phyloP scores from a whole-genome alignment of 1,140 invertebrate genomes.

The Adoxophyes honmai region DNA sequence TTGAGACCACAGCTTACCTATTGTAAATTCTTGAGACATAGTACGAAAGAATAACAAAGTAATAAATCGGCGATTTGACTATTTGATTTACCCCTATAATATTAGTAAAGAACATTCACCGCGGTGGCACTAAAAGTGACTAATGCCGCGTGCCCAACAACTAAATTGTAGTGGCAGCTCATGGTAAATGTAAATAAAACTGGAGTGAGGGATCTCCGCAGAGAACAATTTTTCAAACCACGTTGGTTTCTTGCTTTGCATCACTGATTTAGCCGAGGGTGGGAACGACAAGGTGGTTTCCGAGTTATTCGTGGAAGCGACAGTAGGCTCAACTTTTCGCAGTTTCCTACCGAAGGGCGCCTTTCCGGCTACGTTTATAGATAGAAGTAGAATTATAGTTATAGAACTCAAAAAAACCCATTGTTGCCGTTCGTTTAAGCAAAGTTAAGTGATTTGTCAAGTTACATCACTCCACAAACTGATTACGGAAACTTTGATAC shows the following conservation, averaged over 20 bases:
- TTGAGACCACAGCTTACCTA: too few species aligned
- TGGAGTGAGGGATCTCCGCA: conserved; percentile 37
- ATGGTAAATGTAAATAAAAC: conserved; percentile 35
- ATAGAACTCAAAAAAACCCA: conserved; percentile 1
- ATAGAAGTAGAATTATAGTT: too few species aligned
- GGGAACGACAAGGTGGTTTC: conserved; percentile 14
- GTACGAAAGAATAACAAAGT: too few species aligned
- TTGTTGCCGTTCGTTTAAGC: not conserved
- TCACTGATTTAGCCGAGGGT: conserved; percentile 44
- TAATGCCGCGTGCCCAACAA: conserved; percentile 34
- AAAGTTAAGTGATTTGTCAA: conserved; percentile 1
- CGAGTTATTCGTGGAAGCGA: not conserved
- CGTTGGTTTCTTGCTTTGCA: conserved; percentile 39
- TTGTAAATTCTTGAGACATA: too few species aligned
- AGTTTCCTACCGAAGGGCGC: not conserved
- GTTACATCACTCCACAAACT: not conserved
- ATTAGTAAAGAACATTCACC: too few species aligned
- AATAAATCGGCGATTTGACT: too few species aligned
- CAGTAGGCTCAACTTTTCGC: conserved; percentile 14
- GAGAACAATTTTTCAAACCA: conserved; percentile 59
- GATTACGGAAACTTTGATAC: conserved; percentile 3
- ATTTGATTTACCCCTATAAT: too few species aligned
- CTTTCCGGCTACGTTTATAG: not conserved
- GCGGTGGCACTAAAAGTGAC: not conserved
- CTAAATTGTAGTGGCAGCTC: conserved; percentile 37